These are phyloP conservation scores for Eumeta japonica DNA, from an alignment of 1,140 invertebrate genomes.

Conservation along the genomic window DNA sequence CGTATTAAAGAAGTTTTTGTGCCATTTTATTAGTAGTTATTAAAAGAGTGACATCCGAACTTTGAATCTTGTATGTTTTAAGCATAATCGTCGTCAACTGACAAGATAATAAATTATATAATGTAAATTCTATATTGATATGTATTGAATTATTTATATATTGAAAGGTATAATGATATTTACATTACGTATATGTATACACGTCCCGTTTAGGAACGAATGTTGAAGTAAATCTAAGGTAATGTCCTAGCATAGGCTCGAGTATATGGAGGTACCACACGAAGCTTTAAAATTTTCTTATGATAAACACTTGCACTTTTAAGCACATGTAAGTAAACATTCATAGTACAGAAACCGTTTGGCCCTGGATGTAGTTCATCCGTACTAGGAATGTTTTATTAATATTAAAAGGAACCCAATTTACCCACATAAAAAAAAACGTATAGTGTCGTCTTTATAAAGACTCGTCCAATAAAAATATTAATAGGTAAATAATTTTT, in stretches of 20 bases:
- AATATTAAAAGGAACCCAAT: no score
- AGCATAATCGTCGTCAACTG: slow-evolving; percentile 43
- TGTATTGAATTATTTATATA: slow-evolving; percentile 55
- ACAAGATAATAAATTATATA: slow-evolving; percentile 49
- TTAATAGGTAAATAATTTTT: not conserved
- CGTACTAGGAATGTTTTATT: no score
- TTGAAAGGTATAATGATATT: slow-evolving; percentile 52
- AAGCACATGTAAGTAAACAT: slow-evolving; percentile 41
- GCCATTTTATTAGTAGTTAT: slow-evolving; percentile 54
- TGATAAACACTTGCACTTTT: slow-evolving; percentile 54
- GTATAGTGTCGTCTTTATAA: no score
- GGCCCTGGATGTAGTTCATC: no score
- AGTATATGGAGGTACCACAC: slow-evolving; percentile 51
- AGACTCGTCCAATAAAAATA: no score
- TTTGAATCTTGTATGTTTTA: slow-evolving; percentile 51
- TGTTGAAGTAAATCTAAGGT: slow-evolving; percentile 50
- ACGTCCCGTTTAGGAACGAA: slow-evolving; percentile 56
- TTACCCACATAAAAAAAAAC: no score
- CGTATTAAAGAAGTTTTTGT: slow-evolving; percentile 56
- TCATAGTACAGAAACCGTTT: slow-evolving; percentile 24
- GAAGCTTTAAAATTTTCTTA: slow-evolving; percentile 58
- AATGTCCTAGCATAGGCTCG: slow-evolving; percentile 49
- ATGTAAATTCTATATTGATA: slow-evolving; percentile 44
- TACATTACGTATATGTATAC: slow-evolving; percentile 57
- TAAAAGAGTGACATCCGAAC: slow-evolving; percentile 56